Percentiles rank a stretch among this genome's conserved stretches.
phyloP scores from a whole-genome alignment of 2,888 invertebrate genomes.

The Drosophila eohydei region DNA sequence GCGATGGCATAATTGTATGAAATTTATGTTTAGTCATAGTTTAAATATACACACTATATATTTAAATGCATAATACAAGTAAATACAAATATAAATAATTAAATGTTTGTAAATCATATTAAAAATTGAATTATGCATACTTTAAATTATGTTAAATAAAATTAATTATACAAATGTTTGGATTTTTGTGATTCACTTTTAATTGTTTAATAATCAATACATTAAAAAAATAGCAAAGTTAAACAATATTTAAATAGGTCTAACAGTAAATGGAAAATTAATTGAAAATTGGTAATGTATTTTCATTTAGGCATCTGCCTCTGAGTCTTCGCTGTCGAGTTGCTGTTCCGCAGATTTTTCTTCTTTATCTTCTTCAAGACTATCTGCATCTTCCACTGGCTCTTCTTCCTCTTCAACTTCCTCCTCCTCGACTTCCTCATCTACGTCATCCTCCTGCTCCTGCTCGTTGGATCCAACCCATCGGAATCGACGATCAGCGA shows the following conservation, averaged over 20 bases:
- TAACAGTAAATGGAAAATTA: conserved; percentile 20
- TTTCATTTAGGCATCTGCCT: conserved; percentile 19
- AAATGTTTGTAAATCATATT: conserved; percentile 78
- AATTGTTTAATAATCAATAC: conserved; percentile 6
- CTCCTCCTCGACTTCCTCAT: background rate
- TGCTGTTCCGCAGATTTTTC: conserved; percentile 5
- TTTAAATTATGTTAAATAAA: conserved; percentile 79
- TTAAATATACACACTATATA: conserved; percentile 78
- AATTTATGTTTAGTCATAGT: conserved; percentile 79
- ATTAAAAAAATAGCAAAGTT: background rate
- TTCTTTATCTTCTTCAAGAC: background rate
- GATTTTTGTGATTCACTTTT: background rate
- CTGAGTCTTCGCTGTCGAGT: background rate
- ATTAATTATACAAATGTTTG: conserved; percentile 71
- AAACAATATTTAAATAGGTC: conserved; percentile 14
- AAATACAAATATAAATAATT: conserved; percentile 64
- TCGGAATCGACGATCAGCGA: conserved; percentile 71
- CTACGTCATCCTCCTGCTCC: conserved; percentile 21
- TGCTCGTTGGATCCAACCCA: conserved; percentile 55
- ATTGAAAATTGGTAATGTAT: background rate
- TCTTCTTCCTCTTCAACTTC: background rate
- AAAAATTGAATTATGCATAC: conserved; percentile 75
- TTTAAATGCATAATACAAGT: conserved; percentile 75
- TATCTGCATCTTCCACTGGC: background rate
- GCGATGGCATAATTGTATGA: conserved; percentile 68